phyloP scores from a whole-genome alignment of 37 sponge, comb jelly and placozoan species.

The Trichoplax adhaerens region DNA sequence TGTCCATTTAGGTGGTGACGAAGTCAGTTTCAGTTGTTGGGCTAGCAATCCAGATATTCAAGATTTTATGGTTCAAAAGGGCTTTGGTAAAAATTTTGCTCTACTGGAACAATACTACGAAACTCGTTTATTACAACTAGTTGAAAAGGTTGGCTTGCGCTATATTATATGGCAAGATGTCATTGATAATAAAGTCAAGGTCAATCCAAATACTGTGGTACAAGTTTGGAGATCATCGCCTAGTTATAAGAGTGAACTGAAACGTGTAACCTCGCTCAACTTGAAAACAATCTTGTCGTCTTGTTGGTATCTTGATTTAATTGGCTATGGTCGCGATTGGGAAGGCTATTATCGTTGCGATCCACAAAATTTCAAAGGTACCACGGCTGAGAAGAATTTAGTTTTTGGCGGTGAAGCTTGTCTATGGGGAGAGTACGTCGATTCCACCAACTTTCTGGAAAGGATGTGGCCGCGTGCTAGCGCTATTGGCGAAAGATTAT shows the following conservation, averaged over 20 bases:
- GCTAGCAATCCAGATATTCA: conserved; percentile 5
- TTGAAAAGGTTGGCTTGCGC: conserved; percentile 38
- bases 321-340: conserved; percentile 66
- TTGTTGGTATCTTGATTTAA: conserved; percentile 86
- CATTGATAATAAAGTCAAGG: conserved; percentile 71
- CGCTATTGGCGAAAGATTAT: conserved; percentile 77
- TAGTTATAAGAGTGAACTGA: too few relatives aligned
- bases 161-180: conserved; percentile 96
- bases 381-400: conserved; percentile 38
- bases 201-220: conserved; percentile 70
- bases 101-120: conserved; percentile 80
- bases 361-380: conserved; percentile 62
- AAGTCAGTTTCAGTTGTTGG: conserved; percentile 56
- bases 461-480: conserved; percentile 58
- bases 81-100: conserved; percentile 15
- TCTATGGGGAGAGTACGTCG: conserved; percentile 84
- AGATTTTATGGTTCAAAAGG: conserved; percentile 18
- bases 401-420: conserved; percentile 82
- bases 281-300: conserved; percentile 57
- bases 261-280: conserved; percentile 12
- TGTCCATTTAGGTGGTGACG: conserved; percentile 93
- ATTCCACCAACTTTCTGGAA: conserved; percentile 69
- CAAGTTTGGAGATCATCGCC: conserved; percentile 59
- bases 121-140: conserved; percentile 22
- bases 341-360: conserved; percentile 38